Conservation (phyloP, 1,140 invertebrate species). For the Ephestia elutella region DNA sequence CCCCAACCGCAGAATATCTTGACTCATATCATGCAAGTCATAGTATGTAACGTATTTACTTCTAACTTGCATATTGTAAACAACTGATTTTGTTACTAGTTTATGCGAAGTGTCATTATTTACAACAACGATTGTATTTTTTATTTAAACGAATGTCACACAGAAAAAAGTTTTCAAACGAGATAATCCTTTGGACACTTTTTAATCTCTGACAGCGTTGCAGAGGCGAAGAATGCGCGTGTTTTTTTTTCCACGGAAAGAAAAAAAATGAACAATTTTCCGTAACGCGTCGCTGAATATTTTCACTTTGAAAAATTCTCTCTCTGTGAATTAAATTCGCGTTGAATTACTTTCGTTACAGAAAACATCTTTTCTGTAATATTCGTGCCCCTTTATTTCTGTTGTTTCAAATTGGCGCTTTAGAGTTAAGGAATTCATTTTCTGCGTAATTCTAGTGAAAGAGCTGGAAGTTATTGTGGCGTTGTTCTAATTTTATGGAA, state of each 20-base stretch:
- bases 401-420: constrained; percentile 3
- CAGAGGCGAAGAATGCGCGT: neutral
- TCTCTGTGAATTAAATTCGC: constrained; percentile 12
- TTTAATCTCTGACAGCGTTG: neutral
- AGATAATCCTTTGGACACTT: neutral
- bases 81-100: too few relatives aligned
- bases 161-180: too few relatives aligned
- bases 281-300: constrained; percentile 7
- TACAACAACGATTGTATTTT: too few relatives aligned
- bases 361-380: constrained; percentile 9
- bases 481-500: constrained; percentile 37
- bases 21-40: too few relatives aligned
- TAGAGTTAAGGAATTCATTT: constrained; percentile 1
- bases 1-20: too few relatives aligned
- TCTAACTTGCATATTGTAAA: too few relatives aligned
- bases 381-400: neutral
- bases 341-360: constrained; percentile 8
- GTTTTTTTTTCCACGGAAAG: neutral
- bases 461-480: constrained; percentile 21
- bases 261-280: neutral
- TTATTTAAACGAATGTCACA: too few relatives aligned
- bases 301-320: constrained; percentile 10
- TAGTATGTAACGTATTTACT: too few relatives aligned
- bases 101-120: too few relatives aligned
- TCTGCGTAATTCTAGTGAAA: neutral